phyloP scores from a whole-genome alignment of 2,113 vertebrate genomes.

The Eptesicus fuscus region DNA sequence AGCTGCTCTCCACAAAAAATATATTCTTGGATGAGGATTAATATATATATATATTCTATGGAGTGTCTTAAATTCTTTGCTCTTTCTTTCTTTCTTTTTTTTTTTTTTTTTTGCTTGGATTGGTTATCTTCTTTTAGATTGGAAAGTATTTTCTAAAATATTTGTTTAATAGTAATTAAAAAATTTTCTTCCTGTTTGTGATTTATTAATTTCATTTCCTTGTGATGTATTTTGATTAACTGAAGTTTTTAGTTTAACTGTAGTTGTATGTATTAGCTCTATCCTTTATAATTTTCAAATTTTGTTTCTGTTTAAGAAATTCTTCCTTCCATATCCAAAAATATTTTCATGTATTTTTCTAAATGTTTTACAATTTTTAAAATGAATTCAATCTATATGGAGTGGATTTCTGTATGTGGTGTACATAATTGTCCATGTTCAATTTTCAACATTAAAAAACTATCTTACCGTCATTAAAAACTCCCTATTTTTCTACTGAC shows the following conservation, averaged over 20 bases:
- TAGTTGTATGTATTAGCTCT: background rate
- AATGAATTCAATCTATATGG: background rate
- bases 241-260: background rate
- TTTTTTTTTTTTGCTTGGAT: background rate
- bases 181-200: background rate
- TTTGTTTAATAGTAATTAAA: background rate
- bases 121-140: background rate
- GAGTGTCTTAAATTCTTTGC: background rate
- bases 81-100: too few relatives aligned
- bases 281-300: background rate
- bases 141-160: background rate
- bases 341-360: background rate
- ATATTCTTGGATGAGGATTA: too few relatives aligned
- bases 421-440: background rate
- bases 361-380: background rate
- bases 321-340: background rate
- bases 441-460: background rate
- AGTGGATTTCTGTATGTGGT: background rate
- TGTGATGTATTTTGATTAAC: background rate
- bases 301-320: background rate
- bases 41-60: background rate
- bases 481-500: background rate
- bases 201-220: background rate
- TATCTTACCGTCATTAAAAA: background rate
- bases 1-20: too few relatives aligned